Evolutionary conservation across 2,113 vertebrate species (phyloP).

Genomic region (Oryzias curvinotus): DNA sequence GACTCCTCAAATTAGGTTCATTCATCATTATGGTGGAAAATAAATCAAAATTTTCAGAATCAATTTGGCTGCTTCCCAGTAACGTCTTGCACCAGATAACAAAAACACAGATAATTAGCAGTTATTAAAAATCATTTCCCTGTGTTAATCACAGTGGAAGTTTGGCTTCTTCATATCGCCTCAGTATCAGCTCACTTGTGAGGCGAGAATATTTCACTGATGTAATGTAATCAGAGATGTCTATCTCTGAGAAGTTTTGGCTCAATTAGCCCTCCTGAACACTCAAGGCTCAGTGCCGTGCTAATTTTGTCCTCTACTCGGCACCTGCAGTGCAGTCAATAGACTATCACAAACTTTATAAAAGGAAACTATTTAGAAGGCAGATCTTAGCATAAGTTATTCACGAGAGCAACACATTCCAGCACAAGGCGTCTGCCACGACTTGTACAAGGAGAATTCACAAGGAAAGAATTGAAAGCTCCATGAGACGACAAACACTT

Average conservation of each 20-base stretch:
- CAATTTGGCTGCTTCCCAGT: slow-evolving; percentile 57
- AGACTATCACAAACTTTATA: slow-evolving; percentile 32
- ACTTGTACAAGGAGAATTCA: slow-evolving; percentile 25
- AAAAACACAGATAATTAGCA: slow-evolving; percentile 63
- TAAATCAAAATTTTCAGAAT: slow-evolving; percentile 50
- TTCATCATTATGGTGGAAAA: slow-evolving; percentile 45
- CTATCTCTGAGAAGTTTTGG: slow-evolving; percentile 56
- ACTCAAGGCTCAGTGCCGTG: slow-evolving; percentile 56
- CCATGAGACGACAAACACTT: slow-evolving; percentile 56
- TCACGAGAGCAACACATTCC: slow-evolving; percentile 13
- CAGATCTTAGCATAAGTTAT: slow-evolving; percentile 27
- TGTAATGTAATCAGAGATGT: slow-evolving; percentile 71
- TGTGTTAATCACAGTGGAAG: slow-evolving; percentile 58
- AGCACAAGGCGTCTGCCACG: slow-evolving; percentile 26
- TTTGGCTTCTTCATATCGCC: slow-evolving; percentile 50
- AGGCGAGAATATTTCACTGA: slow-evolving; percentile 59
- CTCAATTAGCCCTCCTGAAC: slow-evolving; percentile 65
- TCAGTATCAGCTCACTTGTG: slow-evolving; percentile 44
- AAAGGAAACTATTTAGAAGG: slow-evolving; percentile 46
- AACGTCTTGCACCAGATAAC: slow-evolving; percentile 58
- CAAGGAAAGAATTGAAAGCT: slow-evolving; percentile 28
- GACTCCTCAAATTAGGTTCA: slow-evolving; percentile 37
- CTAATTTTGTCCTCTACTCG: slow-evolving; percentile 57
- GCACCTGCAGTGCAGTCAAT: slow-evolving; percentile 62
- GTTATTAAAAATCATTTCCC: slow-evolving; percentile 58